Conservation (phyloP, 1,140 invertebrate species). For the Lucilia cuprina region DNA sequence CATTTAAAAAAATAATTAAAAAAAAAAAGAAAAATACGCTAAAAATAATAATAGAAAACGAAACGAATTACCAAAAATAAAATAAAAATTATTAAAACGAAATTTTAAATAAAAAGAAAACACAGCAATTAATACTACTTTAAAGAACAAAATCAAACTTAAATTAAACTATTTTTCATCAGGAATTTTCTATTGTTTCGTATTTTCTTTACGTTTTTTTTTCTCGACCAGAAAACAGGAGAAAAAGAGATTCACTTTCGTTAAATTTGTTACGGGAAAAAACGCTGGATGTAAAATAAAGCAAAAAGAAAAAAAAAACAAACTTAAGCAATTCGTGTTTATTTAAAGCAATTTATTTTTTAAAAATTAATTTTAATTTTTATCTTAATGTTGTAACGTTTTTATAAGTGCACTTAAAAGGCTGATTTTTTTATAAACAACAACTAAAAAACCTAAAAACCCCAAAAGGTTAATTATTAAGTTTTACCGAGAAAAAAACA, state of each 20-base stretch:
- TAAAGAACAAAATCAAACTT: background rate
- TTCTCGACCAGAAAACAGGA: background rate
- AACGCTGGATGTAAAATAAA: background rate
- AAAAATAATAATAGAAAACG: background rate
- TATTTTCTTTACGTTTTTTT: background rate
- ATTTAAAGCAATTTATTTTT: constrained; percentile 43
- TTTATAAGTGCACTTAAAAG: constrained; percentile 55
- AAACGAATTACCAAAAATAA: background rate
- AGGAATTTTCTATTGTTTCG: background rate
- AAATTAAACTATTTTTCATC: background rate
- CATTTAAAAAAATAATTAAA: constrained; percentile 24
- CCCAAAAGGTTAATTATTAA: background rate
- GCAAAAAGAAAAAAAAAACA: background rate
- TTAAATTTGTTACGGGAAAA: constrained; percentile 15
- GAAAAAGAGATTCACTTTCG: constrained; percentile 18
- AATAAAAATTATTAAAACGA: background rate
- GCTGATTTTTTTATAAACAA: constrained; percentile 53
- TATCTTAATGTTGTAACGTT: constrained; percentile 20
- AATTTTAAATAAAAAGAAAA: background rate
- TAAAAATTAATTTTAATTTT: constrained; percentile 52
- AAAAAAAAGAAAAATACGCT: constrained; percentile 9
- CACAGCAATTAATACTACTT: background rate
- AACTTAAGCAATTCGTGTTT: constrained; percentile 28
- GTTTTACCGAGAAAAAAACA: constrained; percentile 15
- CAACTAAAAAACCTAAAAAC: constrained; percentile 20